Evolutionary conservation across 2,113 vertebrate genomes (phyloP), one percentile per base, ranked within the genome.

Genomic region (Oryzias melastigma): DNA sequence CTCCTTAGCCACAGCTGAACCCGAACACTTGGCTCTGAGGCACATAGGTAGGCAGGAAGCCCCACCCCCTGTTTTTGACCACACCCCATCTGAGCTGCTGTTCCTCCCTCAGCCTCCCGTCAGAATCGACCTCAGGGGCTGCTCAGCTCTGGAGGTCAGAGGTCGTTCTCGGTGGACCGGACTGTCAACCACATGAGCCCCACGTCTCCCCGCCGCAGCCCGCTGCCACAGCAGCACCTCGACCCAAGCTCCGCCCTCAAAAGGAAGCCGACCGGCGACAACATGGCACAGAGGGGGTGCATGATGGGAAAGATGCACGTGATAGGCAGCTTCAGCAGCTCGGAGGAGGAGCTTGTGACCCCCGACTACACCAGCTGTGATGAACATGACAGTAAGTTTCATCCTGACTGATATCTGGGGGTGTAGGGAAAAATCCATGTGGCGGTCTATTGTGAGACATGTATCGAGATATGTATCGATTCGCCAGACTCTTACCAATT

Each of bases 301-400:
- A 93, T 93, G 43, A 90, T 93, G 67, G 94, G 93, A 55, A 95
- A 94, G 90, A 95, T 94, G 92, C 92, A 94, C 1, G 92, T 95
- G 82, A 92, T 95, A 62, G 96, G 86, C 7, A 88, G 94, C 19
- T 85, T 97, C 87, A 98, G 96, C 89, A 97, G 96, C 71, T 98
- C 96, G 1, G 96, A 97, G 85, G 96, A 98, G 84, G 96, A 98
- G 45, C 71, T 98, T 2, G 51, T 44, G 40, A 80, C 95, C 0
- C 95, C 95, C 0, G 96, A 98, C 18, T 98, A 96, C 65, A 95
- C 94, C 0, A 97, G 96, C 83, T 96, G 95, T 69, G 96, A 98
- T 13, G 95, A 97, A 80, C 94, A 94, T 27, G 95, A 98, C 81
- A 93, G 95, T 82, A 93, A 97, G 90, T 97, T 52, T n/a, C 35